Conservation (phyloP, 2,113 vertebrate genomes). For the Motacilla tschutschensis region DNA sequence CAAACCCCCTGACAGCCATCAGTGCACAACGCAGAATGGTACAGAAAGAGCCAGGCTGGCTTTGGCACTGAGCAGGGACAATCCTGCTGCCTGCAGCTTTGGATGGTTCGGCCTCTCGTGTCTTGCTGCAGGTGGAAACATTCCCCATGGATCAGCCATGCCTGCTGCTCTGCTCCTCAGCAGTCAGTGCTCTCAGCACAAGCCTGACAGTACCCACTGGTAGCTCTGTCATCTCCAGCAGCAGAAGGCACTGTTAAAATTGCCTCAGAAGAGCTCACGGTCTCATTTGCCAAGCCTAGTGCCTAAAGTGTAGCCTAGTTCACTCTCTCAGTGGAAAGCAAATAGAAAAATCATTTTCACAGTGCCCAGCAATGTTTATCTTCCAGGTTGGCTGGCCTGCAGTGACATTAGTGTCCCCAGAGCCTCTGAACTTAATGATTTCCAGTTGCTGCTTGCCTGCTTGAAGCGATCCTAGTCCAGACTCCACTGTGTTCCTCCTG, state of each 20-base stretch:
- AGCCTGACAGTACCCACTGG: background rate
- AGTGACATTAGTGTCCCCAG: conserved; percentile 52
- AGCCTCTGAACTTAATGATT: conserved; percentile 58
- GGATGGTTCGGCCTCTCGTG: background rate
- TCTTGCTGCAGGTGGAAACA: background rate
- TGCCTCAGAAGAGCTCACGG: background rate
- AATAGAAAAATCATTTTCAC: conserved; percentile 42
- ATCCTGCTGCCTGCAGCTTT: background rate
- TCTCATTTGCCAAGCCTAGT: background rate
- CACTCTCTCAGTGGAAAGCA: conserved; percentile 25
- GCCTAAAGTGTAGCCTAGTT: background rate
- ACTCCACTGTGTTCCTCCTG: conserved; percentile 41
- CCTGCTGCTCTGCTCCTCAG: background rate
- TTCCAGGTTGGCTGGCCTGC: conserved; percentile 43
- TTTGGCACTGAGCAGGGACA: background rate
- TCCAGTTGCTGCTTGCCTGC: conserved; percentile 49
- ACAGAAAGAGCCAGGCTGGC: rapidly evolving
- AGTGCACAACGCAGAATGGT: background rate
- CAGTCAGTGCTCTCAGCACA: background rate
- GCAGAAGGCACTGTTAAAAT: background rate
- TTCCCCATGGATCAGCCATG: rapidly evolving
- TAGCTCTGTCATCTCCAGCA: background rate
- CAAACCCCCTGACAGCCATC: background rate
- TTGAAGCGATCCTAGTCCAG: conserved; percentile 15
- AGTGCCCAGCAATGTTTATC: conserved; percentile 43